Percentiles rank a stretch among this genome's conserved stretches.
These are phyloP conservation scores for Apus apus DNA, from an alignment of 2,113 vertebrate genomes.

Conservation along the genomic window DNA sequence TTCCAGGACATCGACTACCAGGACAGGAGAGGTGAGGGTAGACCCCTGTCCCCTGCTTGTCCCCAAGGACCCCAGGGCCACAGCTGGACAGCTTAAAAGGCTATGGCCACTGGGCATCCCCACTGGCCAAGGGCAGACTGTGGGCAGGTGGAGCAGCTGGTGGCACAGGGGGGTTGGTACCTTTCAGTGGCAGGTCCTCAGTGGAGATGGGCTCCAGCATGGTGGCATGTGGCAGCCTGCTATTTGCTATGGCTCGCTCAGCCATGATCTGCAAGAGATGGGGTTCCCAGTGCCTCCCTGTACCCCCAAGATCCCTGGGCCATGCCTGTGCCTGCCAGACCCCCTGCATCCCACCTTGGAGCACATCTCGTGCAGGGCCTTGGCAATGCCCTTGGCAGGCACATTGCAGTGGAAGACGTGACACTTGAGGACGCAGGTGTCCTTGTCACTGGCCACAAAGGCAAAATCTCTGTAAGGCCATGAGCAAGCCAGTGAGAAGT, in stretches of 20 bases:
- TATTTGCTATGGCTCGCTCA: conserved; percentile 75
- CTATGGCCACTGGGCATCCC: not conserved
- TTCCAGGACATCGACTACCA: conserved; percentile 87
- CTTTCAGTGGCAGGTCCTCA: conserved; percentile 86
- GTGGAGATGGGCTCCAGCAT: conserved; percentile 82
- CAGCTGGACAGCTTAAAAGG: not conserved
- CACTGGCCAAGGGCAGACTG: accelerated
- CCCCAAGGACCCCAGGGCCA: not conserved
- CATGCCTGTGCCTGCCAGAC: accelerated
- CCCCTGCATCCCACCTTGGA: conserved; percentile 84
- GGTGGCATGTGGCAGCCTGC: conserved; percentile 68
- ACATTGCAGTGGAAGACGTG: conserved; percentile 94
- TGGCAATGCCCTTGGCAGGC: conserved; percentile 92
- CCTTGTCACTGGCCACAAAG: conserved; percentile 94
- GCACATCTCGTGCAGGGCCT: conserved; percentile 90
- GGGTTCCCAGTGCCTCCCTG: not conserved
- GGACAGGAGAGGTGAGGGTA: not conserved
- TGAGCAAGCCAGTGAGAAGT: not conserved
- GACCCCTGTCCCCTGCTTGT: accelerated
- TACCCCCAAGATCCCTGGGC: accelerated
- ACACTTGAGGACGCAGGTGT: conserved; percentile 94
- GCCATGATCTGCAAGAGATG: conserved; percentile 82
- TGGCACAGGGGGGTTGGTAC: conserved; percentile 35
- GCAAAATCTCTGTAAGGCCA: conserved; percentile 89
- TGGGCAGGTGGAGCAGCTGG: not conserved